Evolutionary conservation across 2,797 vertebrate genomes (phyloP).

Genomic region (Sebastes itinus): DNA sequence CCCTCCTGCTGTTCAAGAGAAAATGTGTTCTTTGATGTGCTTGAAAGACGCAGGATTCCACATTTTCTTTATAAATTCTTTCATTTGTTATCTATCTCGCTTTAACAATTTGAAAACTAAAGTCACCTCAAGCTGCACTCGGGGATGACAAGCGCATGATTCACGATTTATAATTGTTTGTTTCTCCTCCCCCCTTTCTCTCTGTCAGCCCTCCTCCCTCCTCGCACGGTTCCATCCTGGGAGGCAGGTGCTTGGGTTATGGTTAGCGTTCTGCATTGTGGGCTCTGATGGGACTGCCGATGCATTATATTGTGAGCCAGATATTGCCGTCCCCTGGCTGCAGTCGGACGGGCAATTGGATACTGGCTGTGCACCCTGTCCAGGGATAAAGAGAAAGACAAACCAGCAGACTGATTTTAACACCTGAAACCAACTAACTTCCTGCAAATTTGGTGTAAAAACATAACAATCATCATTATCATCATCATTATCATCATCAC

Average conservation of each 20-base stretch:
- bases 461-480: constrained; percentile 4
- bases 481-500: constrained; percentile 23
- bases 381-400: constrained; percentile 46
- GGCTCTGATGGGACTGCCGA: constrained; percentile 74
- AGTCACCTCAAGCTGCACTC: constrained; percentile 51
- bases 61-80: constrained; percentile 65
- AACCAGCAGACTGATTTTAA: constrained; percentile 9
- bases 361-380: constrained; percentile 38
- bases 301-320: constrained; percentile 74
- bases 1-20: constrained; percentile 61
- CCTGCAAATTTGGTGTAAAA: background rate
- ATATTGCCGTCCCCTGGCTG: constrained; percentile 53
- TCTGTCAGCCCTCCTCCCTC: background rate
- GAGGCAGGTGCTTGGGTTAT: constrained; percentile 70
- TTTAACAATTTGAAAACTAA: constrained; percentile 57
- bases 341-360: constrained; percentile 58
- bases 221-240: constrained; percentile 12
- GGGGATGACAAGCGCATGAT: constrained; percentile 37
- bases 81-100: constrained; percentile 66
- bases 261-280: constrained; percentile 73
- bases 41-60: constrained; percentile 60
- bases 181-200: constrained; percentile 7
- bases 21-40: constrained; percentile 72
- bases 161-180: constrained; percentile 58
- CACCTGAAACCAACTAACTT: constrained; percentile 13